Conservation (phyloP, 1,140 invertebrate species). For the Diorhabda carinulata region DNA sequence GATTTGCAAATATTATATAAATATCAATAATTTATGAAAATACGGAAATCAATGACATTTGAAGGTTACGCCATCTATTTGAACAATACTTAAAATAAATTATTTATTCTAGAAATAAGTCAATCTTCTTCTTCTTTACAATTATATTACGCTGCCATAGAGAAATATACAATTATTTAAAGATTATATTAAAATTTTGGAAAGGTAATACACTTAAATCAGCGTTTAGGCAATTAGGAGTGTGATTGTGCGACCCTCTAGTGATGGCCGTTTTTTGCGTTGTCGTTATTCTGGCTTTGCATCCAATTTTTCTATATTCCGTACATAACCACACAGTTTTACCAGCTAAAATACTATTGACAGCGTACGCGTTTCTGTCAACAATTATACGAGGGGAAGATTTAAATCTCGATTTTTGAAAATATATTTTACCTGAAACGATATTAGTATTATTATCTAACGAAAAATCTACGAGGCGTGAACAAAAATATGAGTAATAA, state of each 20-base stretch:
- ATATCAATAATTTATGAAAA: no score
- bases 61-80: no score
- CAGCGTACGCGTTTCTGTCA: slow-evolving; percentile 18
- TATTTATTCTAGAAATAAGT: no score
- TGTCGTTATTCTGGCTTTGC: slow-evolving; percentile 24
- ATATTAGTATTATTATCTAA: neutral
- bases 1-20: no score
- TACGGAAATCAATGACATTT: no score
- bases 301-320: slow-evolving; percentile 17
- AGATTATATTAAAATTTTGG: slow-evolving; percentile 1
- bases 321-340: slow-evolving; percentile 28
- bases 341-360: slow-evolving; percentile 24
- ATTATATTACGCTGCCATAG: no score
- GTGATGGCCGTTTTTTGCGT: slow-evolving; percentile 18
- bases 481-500: no score
- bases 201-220: slow-evolving; percentile 6
- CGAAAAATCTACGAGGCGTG: no score
- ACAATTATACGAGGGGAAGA: slow-evolving; percentile 19
- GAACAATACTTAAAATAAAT: no score
- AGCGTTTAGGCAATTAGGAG: slow-evolving; percentile 8
- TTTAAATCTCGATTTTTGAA: slow-evolving; percentile 9
- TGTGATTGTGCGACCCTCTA: slow-evolving; percentile 22
- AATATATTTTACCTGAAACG: slow-evolving; percentile 12
- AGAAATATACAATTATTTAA: no score
- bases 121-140: no score